Evolutionary conservation across 2,888 invertebrate genomes (phyloP).

Genomic region (Noctua fimbriata): DNA sequence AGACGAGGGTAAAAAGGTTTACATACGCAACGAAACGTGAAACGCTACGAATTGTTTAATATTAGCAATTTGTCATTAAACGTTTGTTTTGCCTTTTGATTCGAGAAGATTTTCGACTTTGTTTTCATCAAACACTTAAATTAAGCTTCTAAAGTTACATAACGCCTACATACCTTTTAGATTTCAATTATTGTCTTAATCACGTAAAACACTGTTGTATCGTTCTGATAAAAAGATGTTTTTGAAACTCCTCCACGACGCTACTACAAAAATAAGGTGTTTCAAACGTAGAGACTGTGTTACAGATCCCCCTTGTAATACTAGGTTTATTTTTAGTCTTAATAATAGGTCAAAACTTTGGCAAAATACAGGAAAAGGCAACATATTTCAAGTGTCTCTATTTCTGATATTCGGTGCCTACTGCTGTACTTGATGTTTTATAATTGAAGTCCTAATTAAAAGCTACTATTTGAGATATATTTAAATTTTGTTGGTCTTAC

Average conservation of each 20-base stretch:
- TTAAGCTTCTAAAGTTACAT: conserved; percentile 6
- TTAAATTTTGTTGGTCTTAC: background rate
- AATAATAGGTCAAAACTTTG: too few relatives aligned
- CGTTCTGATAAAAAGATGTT: background rate
- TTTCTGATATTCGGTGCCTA: background rate
- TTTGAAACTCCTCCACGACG: background rate
- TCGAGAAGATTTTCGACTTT: background rate
- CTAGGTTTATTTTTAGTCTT: too few relatives aligned
- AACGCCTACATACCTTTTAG: background rate
- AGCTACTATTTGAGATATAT: background rate
- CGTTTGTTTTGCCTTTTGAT: conserved; percentile 8
- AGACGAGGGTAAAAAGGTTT: conserved; percentile 10
- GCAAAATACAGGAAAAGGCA: too few relatives aligned
- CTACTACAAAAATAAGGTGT: background rate
- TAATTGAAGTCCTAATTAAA: background rate
- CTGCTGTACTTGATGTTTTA: background rate
- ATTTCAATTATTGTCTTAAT: background rate
- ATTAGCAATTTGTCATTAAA: conserved; percentile 20
- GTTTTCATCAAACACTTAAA: conserved; percentile 9
- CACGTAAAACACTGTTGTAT: background rate
- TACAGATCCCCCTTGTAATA: too few relatives aligned
- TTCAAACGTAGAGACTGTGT: too few relatives aligned
- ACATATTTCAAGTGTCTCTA: background rate
- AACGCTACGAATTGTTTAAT: conserved; percentile 8
- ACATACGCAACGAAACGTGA: background rate